Conservation (phyloP, 2,888 invertebrate genomes). For the Rhamnusium bicolor region DNA sequence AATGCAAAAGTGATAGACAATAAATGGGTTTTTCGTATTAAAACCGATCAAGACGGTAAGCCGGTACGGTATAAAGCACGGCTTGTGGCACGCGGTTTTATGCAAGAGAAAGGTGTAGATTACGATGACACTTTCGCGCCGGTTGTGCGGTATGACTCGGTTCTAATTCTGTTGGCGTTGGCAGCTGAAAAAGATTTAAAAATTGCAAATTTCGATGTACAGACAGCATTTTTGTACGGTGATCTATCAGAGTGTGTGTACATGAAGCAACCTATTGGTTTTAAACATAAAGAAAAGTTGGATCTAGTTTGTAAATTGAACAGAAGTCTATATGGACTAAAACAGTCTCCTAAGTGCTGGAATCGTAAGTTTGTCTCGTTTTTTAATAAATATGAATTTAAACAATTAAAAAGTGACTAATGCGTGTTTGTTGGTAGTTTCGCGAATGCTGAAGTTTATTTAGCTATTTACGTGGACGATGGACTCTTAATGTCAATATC, state of each 20-base stretch:
- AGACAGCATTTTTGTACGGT: too few species aligned
- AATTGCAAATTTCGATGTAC: too few species aligned
- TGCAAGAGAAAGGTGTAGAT: conserved; percentile 37
- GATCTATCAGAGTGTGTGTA: conserved; percentile 36
- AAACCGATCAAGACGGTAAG: conserved; percentile 21
- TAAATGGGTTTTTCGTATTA: too few species aligned
- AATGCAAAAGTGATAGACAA: conserved; percentile 36
- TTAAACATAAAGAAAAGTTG: conserved; percentile 16
- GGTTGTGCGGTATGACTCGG: conserved; percentile 39
- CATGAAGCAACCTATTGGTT: conserved; percentile 38
- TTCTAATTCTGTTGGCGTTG: conserved; percentile 31
- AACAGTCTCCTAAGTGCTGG: too few species aligned
- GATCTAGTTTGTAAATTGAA: too few species aligned
- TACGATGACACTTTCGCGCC: conserved; percentile 35
- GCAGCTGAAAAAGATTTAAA: conserved; percentile 33
- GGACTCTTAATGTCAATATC: neutral
- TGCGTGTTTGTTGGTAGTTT: conserved; percentile 27
- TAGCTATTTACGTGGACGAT: too few species aligned
- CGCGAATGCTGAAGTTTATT: too few species aligned
- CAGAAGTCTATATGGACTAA: too few species aligned
- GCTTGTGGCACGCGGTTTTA: conserved; percentile 39
- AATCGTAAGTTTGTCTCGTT: conserved; percentile 16
- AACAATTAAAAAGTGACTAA: conserved; percentile 27
- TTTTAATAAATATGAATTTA: conserved; percentile 18
- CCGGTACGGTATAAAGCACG: conserved; percentile 32